These are phyloP conservation scores for Scomberomorus guttatus DNA, from an alignment of 2,797 vertebrate genomes.

Conservation along the genomic window DNA sequence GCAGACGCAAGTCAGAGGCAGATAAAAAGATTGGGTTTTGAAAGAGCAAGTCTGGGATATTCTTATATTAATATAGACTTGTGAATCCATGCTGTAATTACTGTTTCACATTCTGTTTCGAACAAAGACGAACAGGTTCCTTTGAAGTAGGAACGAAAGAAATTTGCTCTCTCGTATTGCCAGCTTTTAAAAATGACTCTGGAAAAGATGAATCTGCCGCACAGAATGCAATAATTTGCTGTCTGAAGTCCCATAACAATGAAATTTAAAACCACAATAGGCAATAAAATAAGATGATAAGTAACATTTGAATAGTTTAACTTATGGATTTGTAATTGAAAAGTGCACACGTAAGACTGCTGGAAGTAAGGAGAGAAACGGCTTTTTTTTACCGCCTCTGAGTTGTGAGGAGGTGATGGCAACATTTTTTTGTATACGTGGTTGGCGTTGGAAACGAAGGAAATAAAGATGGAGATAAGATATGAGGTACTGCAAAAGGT, in stretches of 20 bases:
- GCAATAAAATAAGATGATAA: conserved; percentile 14
- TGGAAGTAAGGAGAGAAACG: not conserved
- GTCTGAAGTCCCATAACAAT: conserved; percentile 31
- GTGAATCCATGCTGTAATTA: conserved; percentile 50
- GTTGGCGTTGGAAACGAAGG: conserved; percentile 16
- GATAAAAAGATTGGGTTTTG: conserved; percentile 37
- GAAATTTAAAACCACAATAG: conserved; percentile 34
- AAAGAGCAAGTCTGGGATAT: conserved; percentile 30
- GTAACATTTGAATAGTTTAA: conserved; percentile 18
- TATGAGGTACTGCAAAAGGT: conserved; percentile 19
- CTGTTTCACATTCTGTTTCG: conserved; percentile 47
- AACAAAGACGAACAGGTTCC: conserved; percentile 49
- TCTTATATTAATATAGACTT: conserved; percentile 48
- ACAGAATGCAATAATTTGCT: conserved; percentile 27
- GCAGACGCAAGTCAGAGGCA: conserved; percentile 15
- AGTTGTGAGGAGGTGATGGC: not conserved
- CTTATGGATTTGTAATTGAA: conserved; percentile 25
- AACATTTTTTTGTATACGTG: not conserved
- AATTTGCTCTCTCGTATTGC: conserved; percentile 24
- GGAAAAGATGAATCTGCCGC: conserved; percentile 38
- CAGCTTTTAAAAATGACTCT: conserved; percentile 20
- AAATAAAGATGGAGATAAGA: conserved; percentile 15
- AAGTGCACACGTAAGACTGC: conserved; percentile 8
- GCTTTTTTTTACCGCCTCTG: conserved; percentile 7
- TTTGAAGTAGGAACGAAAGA: conserved; percentile 45